These are phyloP conservation scores for Sebastes elongatus DNA, from an alignment of 2,797 vertebrate genomes.

Conservation along the genomic window DNA sequence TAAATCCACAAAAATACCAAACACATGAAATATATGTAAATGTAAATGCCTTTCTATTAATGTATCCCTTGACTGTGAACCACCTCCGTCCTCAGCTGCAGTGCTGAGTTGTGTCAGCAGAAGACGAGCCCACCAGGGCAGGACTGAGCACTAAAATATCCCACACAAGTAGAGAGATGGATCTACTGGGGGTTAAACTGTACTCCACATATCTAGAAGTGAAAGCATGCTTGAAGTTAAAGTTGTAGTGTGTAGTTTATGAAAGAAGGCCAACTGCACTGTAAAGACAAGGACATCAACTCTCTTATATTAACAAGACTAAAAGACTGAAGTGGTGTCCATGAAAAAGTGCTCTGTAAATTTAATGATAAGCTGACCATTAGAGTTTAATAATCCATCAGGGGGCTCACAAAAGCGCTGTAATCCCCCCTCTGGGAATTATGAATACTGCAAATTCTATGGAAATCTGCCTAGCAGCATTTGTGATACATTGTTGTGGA, in stretches of 20 bases:
- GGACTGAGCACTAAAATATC: conserved; percentile 25
- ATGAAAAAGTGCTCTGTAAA: background rate
- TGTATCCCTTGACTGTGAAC: background rate
- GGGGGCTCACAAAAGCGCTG: background rate
- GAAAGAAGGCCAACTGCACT: background rate
- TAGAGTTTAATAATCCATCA: background rate
- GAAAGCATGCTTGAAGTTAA: background rate
- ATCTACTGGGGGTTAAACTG: background rate
- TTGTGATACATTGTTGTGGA: background rate
- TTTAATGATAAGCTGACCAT: background rate
- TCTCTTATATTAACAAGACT: background rate
- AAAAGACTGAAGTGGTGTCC: background rate
- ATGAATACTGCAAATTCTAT: background rate
- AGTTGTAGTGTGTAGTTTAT: background rate
- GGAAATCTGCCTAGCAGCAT: background rate
- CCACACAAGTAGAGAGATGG: background rate
- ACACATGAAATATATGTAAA: background rate
- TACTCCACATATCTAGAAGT: background rate
- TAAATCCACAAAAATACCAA: background rate
- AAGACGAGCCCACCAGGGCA: conserved; percentile 38
- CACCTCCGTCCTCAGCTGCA: background rate
- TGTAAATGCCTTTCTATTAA: background rate
- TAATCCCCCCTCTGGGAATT: background rate
- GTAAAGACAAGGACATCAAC: background rate
- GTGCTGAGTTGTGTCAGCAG: conserved; percentile 32